Percentiles rank a stretch among this genome's conserved stretches.
These are phyloP conservation scores for Aphidoletes aphidimyza DNA, from an alignment of 2,888 invertebrate genomes.

Conservation along the genomic window DNA sequence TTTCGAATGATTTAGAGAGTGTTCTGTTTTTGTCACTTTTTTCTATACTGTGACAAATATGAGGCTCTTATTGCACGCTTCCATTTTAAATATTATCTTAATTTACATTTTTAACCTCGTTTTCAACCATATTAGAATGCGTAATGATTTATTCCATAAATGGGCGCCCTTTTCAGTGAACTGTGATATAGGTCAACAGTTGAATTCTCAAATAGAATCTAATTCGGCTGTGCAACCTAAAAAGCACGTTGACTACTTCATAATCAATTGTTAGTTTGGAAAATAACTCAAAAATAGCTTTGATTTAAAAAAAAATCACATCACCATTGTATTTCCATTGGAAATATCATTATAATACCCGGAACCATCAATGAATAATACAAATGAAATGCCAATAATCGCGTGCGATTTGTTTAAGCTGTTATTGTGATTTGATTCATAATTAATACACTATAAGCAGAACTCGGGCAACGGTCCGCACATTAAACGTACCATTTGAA, in stretches of 20 bases:
- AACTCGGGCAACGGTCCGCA: background rate
- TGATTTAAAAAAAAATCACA: no score
- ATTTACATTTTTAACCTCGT: background rate
- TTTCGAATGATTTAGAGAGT: background rate
- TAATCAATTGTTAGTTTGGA: no score
- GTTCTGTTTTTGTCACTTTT: conserved; percentile 1
- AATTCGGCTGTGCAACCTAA: no score
- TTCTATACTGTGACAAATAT: background rate
- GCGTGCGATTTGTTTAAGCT: background rate
- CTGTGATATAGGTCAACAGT: background rate
- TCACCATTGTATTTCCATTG: no score
- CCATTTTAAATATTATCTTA: background rate
- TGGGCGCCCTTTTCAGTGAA: no score
- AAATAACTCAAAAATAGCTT: no score
- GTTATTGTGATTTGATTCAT: conserved; percentile 39
- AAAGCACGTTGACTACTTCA: no score
- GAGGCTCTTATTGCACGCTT: no score
- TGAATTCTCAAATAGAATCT: no score
- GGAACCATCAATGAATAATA: no score
- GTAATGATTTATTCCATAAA: no score
- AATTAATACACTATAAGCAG: conserved; percentile 30
- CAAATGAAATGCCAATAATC: background rate
- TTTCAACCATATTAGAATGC: background rate
- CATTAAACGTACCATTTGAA: background rate
- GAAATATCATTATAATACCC: no score